Conservation (phyloP, 1,140 invertebrate genomes). For the Phortica variegata region DNA sequence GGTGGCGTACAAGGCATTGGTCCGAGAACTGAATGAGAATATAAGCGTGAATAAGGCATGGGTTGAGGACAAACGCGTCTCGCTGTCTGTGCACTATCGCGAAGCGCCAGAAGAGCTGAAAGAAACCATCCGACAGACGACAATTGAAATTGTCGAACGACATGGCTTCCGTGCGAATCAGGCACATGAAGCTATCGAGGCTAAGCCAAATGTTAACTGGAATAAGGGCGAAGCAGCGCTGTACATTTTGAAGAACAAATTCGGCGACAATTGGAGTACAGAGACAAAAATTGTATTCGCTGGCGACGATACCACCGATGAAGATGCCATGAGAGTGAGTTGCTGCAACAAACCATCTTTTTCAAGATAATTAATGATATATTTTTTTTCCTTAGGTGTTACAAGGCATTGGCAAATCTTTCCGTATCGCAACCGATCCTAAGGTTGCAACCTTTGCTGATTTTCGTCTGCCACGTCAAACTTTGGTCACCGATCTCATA, state of each 20-base stretch:
- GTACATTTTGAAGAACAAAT: slow-evolving; percentile 84
- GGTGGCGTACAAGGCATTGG: slow-evolving; percentile 73
- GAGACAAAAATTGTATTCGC: slow-evolving; percentile 83
- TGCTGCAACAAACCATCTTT: background rate
- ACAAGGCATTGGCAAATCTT: slow-evolving; percentile 84
- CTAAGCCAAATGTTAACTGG: slow-evolving; percentile 86
- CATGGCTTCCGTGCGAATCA: slow-evolving; percentile 73
- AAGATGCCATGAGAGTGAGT: slow-evolving; percentile 84
- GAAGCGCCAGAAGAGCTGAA: slow-evolving; percentile 71
- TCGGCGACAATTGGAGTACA: slow-evolving; percentile 84
- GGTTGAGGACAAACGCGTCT: slow-evolving; percentile 86
- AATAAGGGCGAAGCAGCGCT: slow-evolving; percentile 85
- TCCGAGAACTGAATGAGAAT: slow-evolving; percentile 76
- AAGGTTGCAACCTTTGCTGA: slow-evolving; percentile 82
- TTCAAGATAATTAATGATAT: background rate
- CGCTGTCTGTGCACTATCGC: slow-evolving; percentile 86
- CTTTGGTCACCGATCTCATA: slow-evolving; percentile 81
- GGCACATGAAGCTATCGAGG: slow-evolving; percentile 83
- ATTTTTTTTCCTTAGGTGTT: slow-evolving; percentile 62
- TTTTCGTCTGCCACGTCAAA: slow-evolving; percentile 78
- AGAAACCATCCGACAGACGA: slow-evolving; percentile 64
- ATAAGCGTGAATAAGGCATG: slow-evolving; percentile 82
- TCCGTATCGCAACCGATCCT: slow-evolving; percentile 77
- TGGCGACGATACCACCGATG: slow-evolving; percentile 87
- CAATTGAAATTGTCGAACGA: slow-evolving; percentile 69